phyloP scores from a whole-genome alignment of 35 echinoderm and acorn worm species.

The Apostichopus parvimensis region DNA sequence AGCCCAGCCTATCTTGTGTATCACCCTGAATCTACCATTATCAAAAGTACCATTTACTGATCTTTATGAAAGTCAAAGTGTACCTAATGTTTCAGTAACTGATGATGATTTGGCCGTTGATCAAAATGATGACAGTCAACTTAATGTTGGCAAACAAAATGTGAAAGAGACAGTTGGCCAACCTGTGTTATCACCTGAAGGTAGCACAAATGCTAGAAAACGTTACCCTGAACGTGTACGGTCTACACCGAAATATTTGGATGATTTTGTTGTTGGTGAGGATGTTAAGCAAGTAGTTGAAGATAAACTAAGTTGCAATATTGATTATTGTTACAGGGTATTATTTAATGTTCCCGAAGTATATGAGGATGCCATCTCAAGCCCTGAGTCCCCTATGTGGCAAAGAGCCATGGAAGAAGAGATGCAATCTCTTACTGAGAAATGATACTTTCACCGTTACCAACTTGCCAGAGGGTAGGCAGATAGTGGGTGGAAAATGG shows the following conservation, averaged over 20 bases:
- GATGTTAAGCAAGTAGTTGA: background rate
- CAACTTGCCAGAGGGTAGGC: conserved; percentile 31
- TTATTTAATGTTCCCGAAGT: background rate
- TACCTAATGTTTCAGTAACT: conserved; percentile 28
- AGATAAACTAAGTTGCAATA: background rate
- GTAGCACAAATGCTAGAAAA: conserved; percentile 23
- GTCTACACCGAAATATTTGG: background rate
- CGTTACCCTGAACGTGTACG: conserved; percentile 11
- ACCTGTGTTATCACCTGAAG: no score
- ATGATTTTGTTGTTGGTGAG: background rate
- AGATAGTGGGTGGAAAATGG: conserved; percentile 29
- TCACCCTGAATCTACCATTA: conserved; percentile 28
- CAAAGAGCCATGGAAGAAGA: conserved; percentile 38
- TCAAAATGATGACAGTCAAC: conserved; percentile 26
- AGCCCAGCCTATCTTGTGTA: conserved; percentile 60
- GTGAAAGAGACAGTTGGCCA: no score
- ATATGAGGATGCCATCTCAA: conserved; percentile 16
- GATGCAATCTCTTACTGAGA: conserved; percentile 46
- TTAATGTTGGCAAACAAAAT: conserved; percentile 19
- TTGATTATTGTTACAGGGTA: conserved; percentile 19
- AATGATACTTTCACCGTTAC: conserved; percentile 46
- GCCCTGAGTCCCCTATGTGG: conserved; percentile 20
- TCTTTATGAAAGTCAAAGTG: conserved; percentile 19
- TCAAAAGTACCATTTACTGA: conserved; percentile 46
- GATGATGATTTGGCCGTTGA: conserved; percentile 44